Evolutionary conservation across 92 coral and sea anemone genomes (phyloP), one percentile per base, ranked within the genome.

Genomic region (Hydrozoanthus gracilis): DNA sequence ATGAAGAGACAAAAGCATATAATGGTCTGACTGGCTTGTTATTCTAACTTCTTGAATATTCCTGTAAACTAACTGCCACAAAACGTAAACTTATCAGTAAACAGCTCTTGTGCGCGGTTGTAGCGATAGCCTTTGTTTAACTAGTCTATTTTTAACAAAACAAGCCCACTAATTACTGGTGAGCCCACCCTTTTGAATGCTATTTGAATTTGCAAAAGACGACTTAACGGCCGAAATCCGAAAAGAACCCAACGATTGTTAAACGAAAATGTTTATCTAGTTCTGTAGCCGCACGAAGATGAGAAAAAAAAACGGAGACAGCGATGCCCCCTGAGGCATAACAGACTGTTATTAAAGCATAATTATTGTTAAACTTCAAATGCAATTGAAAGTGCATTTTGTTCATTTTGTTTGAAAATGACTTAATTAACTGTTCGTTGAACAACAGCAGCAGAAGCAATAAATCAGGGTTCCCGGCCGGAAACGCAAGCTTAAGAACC

Each of bases 141-240:
- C 67, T n/a, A 17, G 16, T 89, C 69, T 82, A 86, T 87, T 83
- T 78, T 72, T 71, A 47, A 91, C 92, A 90, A 95, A 88, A 88
- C 62, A 49, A 80, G 45, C 94, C 95, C 95, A 71, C 91, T 88
- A 92, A 95, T 95, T 95, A 95, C 39, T 27, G 2, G 86, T 72
- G 67, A 39, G n/a, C 86, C 86, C 85, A 35, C 60, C 85, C 85
- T 65, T 64, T 80, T 18, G 13, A 47, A n/a, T 4, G 15, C 14
- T 44, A 0, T 58, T 64, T 12, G 15, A 15, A 74, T 5, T 47
- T 12, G 39, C 10, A 50, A 60, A 74, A 48, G 51, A n/a, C 39
- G 51, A 50, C 10, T 3, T 55, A 14, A 51, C 51, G 5, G 9
- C 6, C 13, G 45, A 39, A 15, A 48, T 2, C 20, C 12, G 39